A percentile compares a stretch with the other conserved stretches of the same genome.
phyloP scores from a whole-genome alignment of 1,140 invertebrate species.

The Drosophila pallidifrons region DNA sequence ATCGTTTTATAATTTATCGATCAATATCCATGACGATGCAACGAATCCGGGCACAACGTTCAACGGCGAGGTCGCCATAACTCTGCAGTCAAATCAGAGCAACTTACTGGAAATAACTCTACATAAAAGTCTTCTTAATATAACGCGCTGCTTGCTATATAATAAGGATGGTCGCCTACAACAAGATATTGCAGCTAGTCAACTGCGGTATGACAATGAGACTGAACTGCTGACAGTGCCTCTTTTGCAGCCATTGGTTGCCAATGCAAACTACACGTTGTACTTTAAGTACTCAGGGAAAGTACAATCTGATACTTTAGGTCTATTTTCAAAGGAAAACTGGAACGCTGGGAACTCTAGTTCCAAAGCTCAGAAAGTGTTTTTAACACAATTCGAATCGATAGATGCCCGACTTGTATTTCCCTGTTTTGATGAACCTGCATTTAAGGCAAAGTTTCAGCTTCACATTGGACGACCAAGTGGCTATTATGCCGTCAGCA shows the following conservation, averaged over 20 bases:
- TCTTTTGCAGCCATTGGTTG: constrained; percentile 27
- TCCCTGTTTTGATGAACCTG: constrained; percentile 96
- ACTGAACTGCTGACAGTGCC: constrained; percentile 64
- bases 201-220: constrained; percentile 35
- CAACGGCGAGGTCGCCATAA: constrained; percentile 87
- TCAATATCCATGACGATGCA: constrained; percentile 86
- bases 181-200: constrained; percentile 32
- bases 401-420: constrained; percentile 93
- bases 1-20: constrained; percentile 87
- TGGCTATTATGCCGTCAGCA: constrained; percentile 86
- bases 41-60: constrained; percentile 86
- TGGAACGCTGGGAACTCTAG: constrained; percentile 52
- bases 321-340: constrained; percentile 86
- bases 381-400: constrained; percentile 93
- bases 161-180: constrained; percentile 29
- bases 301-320: constrained; percentile 85
- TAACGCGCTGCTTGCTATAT: constrained; percentile 38
- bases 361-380: constrained; percentile 85
- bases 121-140: constrained; percentile 86
- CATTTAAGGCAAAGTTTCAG: constrained; percentile 92
- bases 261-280: constrained; percentile 42
- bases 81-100: constrained; percentile 64
- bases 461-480: constrained; percentile 88
- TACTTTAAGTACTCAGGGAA: constrained; percentile 84
- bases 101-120: constrained; percentile 86